Conservation (phyloP, 1,140 invertebrate species). For the Augochlora pura region DNA sequence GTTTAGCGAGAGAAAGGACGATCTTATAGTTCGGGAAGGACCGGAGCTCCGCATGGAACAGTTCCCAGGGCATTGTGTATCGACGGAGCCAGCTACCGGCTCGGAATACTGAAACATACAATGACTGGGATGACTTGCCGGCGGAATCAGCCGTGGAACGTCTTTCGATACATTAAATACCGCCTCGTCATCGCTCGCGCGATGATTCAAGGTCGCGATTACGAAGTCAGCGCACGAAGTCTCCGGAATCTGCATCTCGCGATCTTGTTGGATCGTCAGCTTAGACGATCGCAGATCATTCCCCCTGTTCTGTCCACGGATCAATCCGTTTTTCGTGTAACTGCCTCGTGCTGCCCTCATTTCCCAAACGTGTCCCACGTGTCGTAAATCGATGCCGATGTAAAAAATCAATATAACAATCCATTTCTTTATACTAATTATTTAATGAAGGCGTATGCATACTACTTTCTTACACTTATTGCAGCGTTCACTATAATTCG, state of each 20-base stretch:
- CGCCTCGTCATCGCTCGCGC: constrained; percentile 56
- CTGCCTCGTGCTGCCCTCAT: too few species aligned
- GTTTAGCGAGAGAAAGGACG: too few species aligned
- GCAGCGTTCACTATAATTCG: too few species aligned
- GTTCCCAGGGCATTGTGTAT: constrained; percentile 17
- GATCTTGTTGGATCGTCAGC: constrained; percentile 2
- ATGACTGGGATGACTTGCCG: constrained; percentile 60
- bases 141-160: constrained; percentile 51
- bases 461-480: too few species aligned
- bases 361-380: too few species aligned
- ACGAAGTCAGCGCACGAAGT: constrained; percentile 56
- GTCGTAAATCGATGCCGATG: too few species aligned
- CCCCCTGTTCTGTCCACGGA: too few species aligned
- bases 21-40: too few species aligned
- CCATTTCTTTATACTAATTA: too few species aligned
- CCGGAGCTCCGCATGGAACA: background rate
- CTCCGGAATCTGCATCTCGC: constrained; percentile 50
- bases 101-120: constrained; percentile 53
- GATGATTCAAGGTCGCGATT: constrained; percentile 62
- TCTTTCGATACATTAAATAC: constrained; percentile 63
- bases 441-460: too few species aligned
- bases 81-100: constrained; percentile 51
- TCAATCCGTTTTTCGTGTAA: too few species aligned
- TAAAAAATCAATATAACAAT: too few species aligned
- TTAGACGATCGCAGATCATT: background rate